These are phyloP conservation scores for Tenualosa thibaudeaui DNA, from an alignment of 2,797 vertebrate species.

Conservation along the genomic window DNA sequence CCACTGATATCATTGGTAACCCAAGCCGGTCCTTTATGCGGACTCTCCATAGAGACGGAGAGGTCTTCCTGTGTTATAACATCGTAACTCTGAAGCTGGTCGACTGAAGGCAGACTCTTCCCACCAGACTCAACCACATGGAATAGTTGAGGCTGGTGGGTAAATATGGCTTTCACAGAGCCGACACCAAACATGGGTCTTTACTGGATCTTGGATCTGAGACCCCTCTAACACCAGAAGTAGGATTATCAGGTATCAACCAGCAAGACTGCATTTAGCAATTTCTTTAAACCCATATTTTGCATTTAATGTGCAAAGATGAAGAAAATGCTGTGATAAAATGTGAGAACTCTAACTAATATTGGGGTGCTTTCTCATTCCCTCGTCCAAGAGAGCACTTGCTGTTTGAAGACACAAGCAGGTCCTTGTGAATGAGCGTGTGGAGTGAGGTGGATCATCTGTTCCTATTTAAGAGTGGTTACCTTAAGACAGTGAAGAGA, in stretches of 20 bases:
- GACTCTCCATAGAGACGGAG: background rate
- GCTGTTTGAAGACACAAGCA: no score
- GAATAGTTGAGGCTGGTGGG: constrained; percentile 3
- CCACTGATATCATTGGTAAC: background rate
- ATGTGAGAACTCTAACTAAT: no score
- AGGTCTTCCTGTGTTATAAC: background rate
- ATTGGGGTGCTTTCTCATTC: no score
- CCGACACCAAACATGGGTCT: background rate
- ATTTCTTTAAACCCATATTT: background rate
- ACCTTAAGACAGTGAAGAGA: constrained; percentile 34
- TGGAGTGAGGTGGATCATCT: constrained; percentile 24
- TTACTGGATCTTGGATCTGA: background rate
- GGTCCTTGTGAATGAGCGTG: no score
- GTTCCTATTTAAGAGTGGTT: constrained; percentile 44
- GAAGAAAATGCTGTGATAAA: background rate
- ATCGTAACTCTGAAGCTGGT: background rate
- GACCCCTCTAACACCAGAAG: constrained; percentile 4
- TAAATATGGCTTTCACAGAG: background rate
- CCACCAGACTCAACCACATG: background rate
- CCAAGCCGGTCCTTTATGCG: background rate
- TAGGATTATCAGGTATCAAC: background rate
- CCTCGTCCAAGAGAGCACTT: no score
- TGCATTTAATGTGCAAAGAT: background rate
- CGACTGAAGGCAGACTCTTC: background rate
- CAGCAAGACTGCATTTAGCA: background rate